Conservation (phyloP, 2,113 vertebrate genomes). For the Ictalurus furcatus region DNA sequence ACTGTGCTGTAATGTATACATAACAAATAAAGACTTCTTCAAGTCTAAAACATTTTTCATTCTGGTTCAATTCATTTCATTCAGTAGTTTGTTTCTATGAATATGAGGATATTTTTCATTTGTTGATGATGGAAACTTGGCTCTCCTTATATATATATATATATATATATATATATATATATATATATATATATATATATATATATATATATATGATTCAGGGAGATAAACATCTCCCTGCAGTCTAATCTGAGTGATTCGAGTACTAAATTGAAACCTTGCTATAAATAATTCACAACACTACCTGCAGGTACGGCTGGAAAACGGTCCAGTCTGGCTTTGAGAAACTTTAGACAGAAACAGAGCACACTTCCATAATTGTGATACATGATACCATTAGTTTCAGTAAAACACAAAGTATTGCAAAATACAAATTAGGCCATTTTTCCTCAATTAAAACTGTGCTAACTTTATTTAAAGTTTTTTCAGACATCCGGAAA, state of each 20-base stretch:
- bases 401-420: not conserved
- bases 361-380: not conserved
- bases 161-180: too few relatives aligned
- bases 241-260: not conserved
- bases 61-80: not conserved
- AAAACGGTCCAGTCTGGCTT: not conserved
- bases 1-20: too few relatives aligned
- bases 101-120: not conserved
- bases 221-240: not conserved
- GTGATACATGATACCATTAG: slow-evolving; percentile 11
- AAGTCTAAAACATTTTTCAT: not conserved
- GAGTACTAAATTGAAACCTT: not conserved
- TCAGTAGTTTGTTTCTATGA: not conserved
- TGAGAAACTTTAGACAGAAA: slow-evolving; percentile 1
- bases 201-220: too few relatives aligned
- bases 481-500: not conserved
- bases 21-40: too few relatives aligned
- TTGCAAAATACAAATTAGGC: slow-evolving; percentile 5
- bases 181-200: too few relatives aligned
- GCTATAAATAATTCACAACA: slow-evolving; percentile 7
- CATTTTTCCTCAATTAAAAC: not conserved
- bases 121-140: not conserved
- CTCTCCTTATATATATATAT: not conserved
- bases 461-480: slow-evolving; percentile 11
- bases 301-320: not conserved